phyloP scores from a whole-genome alignment of 2,113 vertebrate genomes.

The Pycnonotus jocosus region DNA sequence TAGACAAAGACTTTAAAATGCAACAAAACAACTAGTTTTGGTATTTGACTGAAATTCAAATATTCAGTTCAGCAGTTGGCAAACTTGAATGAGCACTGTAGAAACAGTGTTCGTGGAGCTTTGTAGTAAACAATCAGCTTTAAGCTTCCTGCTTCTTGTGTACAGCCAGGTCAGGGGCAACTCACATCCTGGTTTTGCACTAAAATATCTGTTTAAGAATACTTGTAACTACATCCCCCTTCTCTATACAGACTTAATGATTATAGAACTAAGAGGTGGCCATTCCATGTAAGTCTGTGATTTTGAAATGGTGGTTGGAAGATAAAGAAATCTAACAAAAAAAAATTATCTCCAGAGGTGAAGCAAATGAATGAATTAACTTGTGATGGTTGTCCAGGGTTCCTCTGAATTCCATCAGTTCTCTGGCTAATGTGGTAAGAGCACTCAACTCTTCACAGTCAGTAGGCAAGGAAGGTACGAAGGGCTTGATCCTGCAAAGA shows the following conservation, averaged over 20 bases:
- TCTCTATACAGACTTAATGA: background rate
- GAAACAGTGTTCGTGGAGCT: background rate
- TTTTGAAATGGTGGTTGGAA: background rate
- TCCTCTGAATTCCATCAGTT: background rate
- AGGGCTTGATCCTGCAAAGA: background rate
- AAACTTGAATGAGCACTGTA: background rate
- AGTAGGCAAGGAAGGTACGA: background rate
- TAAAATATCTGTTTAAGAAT: background rate
- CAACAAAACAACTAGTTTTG: background rate
- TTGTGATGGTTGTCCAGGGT: background rate
- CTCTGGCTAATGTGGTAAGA: background rate
- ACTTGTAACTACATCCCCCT: fast-evolving
- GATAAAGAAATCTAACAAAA: background rate
- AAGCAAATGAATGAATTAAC: background rate
- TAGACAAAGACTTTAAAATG: background rate
- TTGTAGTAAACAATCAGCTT: background rate
- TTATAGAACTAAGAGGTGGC: background rate
- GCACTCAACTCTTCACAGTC: background rate
- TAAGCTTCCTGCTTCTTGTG: background rate
- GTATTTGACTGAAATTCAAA: background rate
- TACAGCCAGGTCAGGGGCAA: background rate
- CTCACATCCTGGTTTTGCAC: background rate
- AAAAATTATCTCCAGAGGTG: background rate
- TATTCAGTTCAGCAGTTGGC: no score
- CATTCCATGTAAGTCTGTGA: background rate